phyloP scores from a whole-genome alignment of 30 jellyfish, hydroid and myxozoan species.

The Phacellophora camtschatica region DNA sequence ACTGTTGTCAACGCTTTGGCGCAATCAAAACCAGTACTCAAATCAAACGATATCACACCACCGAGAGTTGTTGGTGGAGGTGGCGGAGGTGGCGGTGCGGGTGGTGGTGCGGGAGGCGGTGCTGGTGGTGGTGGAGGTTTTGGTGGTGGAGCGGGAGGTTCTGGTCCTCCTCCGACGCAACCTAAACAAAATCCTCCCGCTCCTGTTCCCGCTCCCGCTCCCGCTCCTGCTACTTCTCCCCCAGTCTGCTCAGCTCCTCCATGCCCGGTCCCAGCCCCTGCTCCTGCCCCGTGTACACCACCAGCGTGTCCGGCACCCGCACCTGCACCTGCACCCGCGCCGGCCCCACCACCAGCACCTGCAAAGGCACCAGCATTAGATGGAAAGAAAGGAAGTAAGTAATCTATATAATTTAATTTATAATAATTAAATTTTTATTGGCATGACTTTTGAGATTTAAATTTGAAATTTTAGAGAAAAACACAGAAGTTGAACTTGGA shows the following conservation, averaged over 20 bases:
- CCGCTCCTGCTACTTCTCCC: constrained; percentile 84
- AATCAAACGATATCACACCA: constrained; percentile 59
- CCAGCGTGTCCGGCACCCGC: constrained; percentile 80
- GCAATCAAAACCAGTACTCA: constrained; percentile 66
- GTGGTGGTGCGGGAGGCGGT: constrained; percentile 53
- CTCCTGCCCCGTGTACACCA: constrained; percentile 79
- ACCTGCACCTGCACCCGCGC: constrained; percentile 74
- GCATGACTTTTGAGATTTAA: too few relatives aligned
- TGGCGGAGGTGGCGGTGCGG: constrained; percentile 49
- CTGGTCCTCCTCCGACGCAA: constrained; percentile 52
- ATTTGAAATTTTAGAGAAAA: too few relatives aligned
- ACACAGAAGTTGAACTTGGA: too few relatives aligned
- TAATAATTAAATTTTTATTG: too few relatives aligned
- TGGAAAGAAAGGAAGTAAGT: constrained; percentile 92
- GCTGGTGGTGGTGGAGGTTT: constrained; percentile 38
- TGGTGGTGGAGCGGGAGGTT: constrained; percentile 38
- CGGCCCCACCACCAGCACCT: constrained; percentile 68
- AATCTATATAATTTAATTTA: too few relatives aligned
- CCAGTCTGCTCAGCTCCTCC: constrained; percentile 89
- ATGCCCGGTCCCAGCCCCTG: constrained; percentile 82
- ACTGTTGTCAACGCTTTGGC: constrained; percentile 95
- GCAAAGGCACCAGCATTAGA: constrained; percentile 54
- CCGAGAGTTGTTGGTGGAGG: constrained; percentile 56
- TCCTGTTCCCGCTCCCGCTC: constrained; percentile 65
- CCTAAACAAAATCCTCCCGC: constrained; percentile 60